A percentile compares a stretch with the other conserved stretches of the same genome.
phyloP scores from a whole-genome alignment of 2,888 invertebrate species.

The Chaitophorus viminalis region DNA sequence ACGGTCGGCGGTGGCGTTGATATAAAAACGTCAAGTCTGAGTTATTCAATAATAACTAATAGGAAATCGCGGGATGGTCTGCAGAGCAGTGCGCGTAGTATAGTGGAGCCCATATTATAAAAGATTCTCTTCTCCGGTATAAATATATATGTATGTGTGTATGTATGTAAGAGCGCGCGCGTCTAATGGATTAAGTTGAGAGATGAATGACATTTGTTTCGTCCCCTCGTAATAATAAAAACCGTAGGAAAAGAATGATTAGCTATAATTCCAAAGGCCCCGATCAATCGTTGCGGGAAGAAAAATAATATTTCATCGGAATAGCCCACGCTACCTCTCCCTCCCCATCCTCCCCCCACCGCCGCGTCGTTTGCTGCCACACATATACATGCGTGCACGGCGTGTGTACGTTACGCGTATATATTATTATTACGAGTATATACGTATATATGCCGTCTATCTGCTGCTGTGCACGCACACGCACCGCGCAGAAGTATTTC shows the following conservation, averaged over 20 bases:
- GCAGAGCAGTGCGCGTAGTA: slow-evolving; percentile 6
- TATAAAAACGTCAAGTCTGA: slow-evolving; percentile 45
- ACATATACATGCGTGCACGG: background rate
- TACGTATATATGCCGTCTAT: too few species aligned
- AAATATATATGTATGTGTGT: background rate
- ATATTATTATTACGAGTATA: too few species aligned
- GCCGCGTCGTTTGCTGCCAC: background rate
- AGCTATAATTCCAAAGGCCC: slow-evolving; percentile 61
- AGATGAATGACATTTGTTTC: slow-evolving; percentile 61
- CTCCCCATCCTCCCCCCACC: background rate
- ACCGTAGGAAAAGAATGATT: slow-evolving; percentile 56
- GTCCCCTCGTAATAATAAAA: slow-evolving; percentile 50
- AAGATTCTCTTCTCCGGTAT: slow-evolving; percentile 20
- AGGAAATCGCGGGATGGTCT: slow-evolving; percentile 28
- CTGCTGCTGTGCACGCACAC: background rate
- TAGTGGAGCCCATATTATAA: slow-evolving; percentile 24
- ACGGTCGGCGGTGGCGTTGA: slow-evolving; percentile 12
- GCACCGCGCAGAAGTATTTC: background rate
- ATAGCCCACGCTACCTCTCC: slow-evolving; percentile 3
- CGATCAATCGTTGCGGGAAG: slow-evolving; percentile 60
- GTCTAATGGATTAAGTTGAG: slow-evolving; percentile 60
- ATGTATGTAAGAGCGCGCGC: background rate
- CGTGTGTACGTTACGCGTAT: too few species aligned
- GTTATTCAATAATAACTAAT: slow-evolving; percentile 52
- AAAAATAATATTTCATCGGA: slow-evolving; percentile 61